phyloP scores from a whole-genome alignment of 2,888 invertebrate genomes.

The Brachylomia viminalis region DNA sequence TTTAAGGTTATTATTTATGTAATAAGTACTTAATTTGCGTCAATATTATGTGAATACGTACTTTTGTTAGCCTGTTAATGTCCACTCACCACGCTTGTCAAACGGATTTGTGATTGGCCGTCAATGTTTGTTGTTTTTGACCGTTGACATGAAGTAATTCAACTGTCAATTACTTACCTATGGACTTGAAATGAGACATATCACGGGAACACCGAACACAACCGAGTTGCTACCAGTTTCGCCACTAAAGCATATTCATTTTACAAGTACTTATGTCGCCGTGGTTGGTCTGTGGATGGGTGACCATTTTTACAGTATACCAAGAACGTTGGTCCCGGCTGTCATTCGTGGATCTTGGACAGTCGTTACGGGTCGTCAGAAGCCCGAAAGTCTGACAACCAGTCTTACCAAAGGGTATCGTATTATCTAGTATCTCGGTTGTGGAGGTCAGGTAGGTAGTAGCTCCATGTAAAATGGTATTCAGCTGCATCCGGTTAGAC shows the following conservation, averaged over 20 bases:
- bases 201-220: not conserved
- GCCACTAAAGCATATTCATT: not conserved
- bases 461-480: no score
- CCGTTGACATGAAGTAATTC: not conserved
- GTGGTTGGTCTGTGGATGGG: no score
- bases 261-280: no score
- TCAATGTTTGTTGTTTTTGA: not conserved
- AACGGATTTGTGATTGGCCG: not conserved
- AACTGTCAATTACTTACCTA: not conserved
- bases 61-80: conserved; percentile 21
- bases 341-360: no score
- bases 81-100: not conserved
- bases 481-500: no score
- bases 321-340: no score
- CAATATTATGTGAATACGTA: conserved; percentile 1
- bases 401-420: no score
- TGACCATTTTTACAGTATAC: no score
- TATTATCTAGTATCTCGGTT: no score
- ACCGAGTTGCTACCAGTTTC: not conserved
- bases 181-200: not conserved
- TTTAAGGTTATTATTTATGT: conserved; percentile 3
- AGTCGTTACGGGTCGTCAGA: no score
- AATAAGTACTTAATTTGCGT: conserved; percentile 6
- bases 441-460: no score
- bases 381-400: no score